Evolutionary conservation across 2,113 vertebrate genomes (phyloP).

Genomic region (Chrysochloris asiatica): DNA sequence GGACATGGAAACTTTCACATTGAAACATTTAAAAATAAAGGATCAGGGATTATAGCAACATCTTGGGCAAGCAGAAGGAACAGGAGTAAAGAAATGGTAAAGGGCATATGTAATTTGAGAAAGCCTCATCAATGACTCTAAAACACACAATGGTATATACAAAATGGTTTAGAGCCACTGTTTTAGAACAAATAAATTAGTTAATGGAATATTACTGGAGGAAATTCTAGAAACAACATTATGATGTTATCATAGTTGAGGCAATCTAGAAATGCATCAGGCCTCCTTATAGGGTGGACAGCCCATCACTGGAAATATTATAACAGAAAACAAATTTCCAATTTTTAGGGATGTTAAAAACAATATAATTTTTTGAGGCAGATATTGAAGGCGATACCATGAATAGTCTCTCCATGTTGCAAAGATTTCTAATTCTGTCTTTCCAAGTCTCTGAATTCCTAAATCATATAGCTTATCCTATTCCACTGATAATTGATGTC

Average conservation of each 20-base stretch:
- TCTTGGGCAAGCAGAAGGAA: neutral
- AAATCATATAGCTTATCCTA: constrained; percentile 18
- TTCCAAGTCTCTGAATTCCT: neutral
- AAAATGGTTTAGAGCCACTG: neutral
- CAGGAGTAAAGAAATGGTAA: neutral
- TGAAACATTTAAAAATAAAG: constrained; percentile 23
- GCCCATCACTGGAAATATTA: neutral
- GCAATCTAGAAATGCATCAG: neutral
- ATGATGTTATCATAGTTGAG: constrained; percentile 15
- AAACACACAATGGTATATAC: neutral
- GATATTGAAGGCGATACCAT: neutral
- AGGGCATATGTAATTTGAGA: neutral
- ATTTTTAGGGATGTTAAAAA: neutral
- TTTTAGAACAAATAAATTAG: constrained; percentile 40
- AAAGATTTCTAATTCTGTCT: neutral
- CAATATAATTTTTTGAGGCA: neutral
- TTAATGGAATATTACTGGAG: neutral
- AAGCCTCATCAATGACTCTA: neutral
- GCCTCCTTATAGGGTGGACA: neutral
- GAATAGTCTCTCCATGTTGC: neutral
- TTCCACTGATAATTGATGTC: neutral
- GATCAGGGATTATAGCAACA: neutral
- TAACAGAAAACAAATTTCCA: neutral
- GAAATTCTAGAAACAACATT: constrained; percentile 22
- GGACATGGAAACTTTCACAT: neutral